phyloP scores from a whole-genome alignment of 35 echinoderm and acorn worm genomes.

The Strongylocentrotus purpuratus region DNA sequence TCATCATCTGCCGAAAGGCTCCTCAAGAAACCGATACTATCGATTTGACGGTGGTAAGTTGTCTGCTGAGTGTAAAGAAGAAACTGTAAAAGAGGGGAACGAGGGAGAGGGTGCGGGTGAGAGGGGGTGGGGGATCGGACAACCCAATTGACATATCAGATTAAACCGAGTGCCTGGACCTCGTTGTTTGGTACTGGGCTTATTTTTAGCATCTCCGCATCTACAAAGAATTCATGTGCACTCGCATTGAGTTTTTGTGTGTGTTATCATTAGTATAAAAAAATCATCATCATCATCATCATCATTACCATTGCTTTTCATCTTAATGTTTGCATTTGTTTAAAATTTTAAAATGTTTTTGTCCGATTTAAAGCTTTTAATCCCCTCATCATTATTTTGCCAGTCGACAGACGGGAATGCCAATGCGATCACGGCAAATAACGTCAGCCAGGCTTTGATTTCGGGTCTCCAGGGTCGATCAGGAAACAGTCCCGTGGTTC shows the following conservation, averaged over 20 bases:
- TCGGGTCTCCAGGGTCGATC: background rate
- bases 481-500: background rate
- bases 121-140: background rate
- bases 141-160: background rate
- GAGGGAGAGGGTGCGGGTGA: background rate
- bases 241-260: too few relatives aligned
- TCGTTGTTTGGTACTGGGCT: background rate
- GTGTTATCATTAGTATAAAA: too few relatives aligned
- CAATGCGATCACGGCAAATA: background rate
- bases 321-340: too few relatives aligned
- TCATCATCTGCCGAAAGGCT: conserved; percentile 39
- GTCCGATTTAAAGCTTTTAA: background rate
- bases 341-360: too few relatives aligned
- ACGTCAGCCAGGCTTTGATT: background rate
- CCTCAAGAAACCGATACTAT: conserved; percentile 14
- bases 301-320: too few relatives aligned
- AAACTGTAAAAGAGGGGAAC: background rate
- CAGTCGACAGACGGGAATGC: background rate
- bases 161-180: background rate
- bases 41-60: conserved; percentile 43
- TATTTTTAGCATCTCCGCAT: too few relatives aligned
- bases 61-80: background rate
- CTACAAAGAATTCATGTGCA: too few relatives aligned
- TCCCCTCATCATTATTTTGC: background rate
- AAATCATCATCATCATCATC: too few relatives aligned